Evolutionary conservation across 2,113 vertebrate genomes (phyloP).

Genomic region (Empidonax traillii): DNA sequence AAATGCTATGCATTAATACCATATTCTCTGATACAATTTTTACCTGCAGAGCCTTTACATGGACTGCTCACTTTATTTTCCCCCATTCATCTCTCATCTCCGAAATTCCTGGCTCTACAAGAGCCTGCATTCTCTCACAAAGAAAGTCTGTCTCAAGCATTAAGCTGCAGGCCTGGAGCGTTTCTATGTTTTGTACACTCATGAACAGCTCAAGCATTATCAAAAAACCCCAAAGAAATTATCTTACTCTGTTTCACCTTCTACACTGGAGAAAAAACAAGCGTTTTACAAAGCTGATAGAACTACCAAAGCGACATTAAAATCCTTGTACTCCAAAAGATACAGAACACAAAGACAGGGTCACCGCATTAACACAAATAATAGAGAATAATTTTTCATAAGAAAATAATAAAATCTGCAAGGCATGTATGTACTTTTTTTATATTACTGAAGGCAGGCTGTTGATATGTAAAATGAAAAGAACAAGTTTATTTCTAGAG

Average conservation of each 20-base stretch:
- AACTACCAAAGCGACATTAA: not conserved
- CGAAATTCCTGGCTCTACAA: not conserved
- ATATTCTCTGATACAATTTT: not conserved
- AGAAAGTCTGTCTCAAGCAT: not conserved
- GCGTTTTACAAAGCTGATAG: not conserved
- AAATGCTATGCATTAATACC: not conserved
- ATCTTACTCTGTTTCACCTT: not conserved
- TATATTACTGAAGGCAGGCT: not conserved
- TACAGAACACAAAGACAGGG: not conserved
- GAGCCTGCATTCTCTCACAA: not conserved
- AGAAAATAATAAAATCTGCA: not conserved
- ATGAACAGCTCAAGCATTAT: not conserved
- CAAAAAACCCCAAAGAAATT: not conserved
- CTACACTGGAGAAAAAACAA: not conserved
- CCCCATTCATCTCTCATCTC: not conserved
- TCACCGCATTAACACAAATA: not conserved
- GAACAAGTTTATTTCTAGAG: not conserved
- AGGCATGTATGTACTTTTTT: not conserved
- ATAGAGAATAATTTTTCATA: not conserved
- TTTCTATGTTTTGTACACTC: not conserved
- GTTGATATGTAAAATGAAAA: not conserved
- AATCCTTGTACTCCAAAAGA: not conserved
- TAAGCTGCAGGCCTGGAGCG: not conserved
- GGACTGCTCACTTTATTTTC: not conserved
- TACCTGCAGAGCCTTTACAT: not conserved